Conservation (phyloP, 2,113 vertebrate genomes). For the Campylomormyrus tamandua region DNA sequence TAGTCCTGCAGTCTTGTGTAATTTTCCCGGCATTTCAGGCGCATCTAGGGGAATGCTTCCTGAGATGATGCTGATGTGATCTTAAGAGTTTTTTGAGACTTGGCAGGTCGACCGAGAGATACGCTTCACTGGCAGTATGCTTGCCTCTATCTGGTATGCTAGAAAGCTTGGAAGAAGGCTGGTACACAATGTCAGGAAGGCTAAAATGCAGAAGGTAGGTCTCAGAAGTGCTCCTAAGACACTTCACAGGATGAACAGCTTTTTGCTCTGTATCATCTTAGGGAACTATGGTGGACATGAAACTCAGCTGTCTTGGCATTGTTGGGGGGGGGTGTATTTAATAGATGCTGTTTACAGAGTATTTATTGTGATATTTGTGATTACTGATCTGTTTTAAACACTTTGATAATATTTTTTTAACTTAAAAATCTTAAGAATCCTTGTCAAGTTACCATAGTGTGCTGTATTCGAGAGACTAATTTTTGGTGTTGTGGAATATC, state of each 20-base stretch:
- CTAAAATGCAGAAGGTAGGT: conserved; percentile 83
- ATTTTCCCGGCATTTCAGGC: conserved; percentile 9
- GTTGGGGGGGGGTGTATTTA: not conserved
- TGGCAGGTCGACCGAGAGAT: not conserved
- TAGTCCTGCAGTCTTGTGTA: conserved; percentile 18
- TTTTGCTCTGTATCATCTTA: not conserved
- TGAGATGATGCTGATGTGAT: not conserved
- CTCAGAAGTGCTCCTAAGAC: not conserved
- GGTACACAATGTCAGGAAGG: conserved; percentile 87
- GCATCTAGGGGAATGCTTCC: not conserved
- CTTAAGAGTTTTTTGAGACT: not conserved
- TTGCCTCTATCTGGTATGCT: conserved; percentile 94
- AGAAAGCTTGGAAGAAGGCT: conserved; percentile 95
- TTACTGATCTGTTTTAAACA: not conserved
- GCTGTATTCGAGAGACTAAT: not conserved
- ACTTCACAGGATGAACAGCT: not conserved
- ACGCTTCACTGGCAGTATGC: conserved; percentile 56
- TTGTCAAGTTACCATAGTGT: not conserved
- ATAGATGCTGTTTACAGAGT: not conserved
- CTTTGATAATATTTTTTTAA: not conserved
- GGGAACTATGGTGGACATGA: not conserved
- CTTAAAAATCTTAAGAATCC: not conserved
- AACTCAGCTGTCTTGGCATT: not conserved
- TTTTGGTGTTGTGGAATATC: not conserved
- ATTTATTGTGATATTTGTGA: not conserved